Conservation (phyloP, 2,888 invertebrate species). For the Tryphoninae sp. region DNA sequence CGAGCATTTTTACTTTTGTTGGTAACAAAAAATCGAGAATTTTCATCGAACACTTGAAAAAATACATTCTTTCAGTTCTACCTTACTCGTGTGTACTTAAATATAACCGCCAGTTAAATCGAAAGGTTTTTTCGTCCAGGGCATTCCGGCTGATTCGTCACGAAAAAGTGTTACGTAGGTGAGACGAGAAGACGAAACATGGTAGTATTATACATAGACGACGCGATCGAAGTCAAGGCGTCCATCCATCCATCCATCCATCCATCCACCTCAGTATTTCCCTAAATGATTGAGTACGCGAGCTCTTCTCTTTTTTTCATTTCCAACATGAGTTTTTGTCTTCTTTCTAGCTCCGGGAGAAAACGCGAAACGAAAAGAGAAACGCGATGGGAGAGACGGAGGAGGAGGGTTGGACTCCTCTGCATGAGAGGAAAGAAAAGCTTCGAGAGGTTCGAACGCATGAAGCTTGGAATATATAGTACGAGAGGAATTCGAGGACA, state of each 20-base stretch:
- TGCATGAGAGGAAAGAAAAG: constrained; percentile 43
- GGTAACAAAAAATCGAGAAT: too few relatives aligned
- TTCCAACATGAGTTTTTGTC: constrained; percentile 40
- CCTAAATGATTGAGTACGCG: constrained; percentile 64
- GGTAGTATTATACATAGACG: neutral
- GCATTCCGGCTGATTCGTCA: neutral
- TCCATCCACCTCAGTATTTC: constrained; percentile 52
- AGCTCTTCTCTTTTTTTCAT: constrained; percentile 32
- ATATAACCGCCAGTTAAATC: neutral
- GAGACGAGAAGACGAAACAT: constrained; percentile 15
- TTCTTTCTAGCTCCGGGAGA: constrained; percentile 19
- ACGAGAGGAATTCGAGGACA: constrained; percentile 28
- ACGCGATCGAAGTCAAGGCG: constrained; percentile 2
- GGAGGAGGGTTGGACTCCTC: neutral
- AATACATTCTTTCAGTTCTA: too few relatives aligned
- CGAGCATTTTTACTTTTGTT: constrained; percentile 9
- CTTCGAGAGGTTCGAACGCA: constrained; percentile 51
- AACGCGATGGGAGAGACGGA: constrained; percentile 6
- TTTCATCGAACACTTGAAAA: too few relatives aligned
- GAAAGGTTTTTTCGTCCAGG: neutral
- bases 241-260: constrained; percentile 30
- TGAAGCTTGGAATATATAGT: constrained; percentile 29
- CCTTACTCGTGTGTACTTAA: neutral
- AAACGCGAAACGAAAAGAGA: constrained; percentile 57
- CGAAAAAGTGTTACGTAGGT: constrained; percentile 23